Conservation (phyloP, 2,888 invertebrate species). For the Mactromeris polynyma region DNA sequence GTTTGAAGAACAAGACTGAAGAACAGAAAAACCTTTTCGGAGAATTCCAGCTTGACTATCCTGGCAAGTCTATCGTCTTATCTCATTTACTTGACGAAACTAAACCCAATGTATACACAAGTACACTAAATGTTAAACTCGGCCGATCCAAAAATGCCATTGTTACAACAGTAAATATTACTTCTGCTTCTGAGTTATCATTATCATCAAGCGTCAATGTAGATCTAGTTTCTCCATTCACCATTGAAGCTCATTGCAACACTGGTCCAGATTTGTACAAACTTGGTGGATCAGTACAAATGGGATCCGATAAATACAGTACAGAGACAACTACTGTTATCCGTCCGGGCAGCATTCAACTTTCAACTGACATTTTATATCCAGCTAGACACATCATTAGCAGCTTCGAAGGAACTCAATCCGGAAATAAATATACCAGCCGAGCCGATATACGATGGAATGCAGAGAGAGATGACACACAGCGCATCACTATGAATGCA, state of each 20-base stretch:
- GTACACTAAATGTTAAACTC: constrained; percentile 66
- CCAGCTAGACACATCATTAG: constrained; percentile 72
- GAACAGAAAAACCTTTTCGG: constrained; percentile 69
- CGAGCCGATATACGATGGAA: constrained; percentile 76
- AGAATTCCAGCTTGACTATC: constrained; percentile 69
- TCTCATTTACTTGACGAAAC: constrained; percentile 72
- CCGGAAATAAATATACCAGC: constrained; percentile 56
- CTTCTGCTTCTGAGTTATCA: constrained; percentile 55
- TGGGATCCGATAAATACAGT: constrained; percentile 70
- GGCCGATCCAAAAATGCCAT: constrained; percentile 68
- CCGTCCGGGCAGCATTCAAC: constrained; percentile 53
- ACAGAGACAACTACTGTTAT: constrained; percentile 60
- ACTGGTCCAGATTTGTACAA: constrained; percentile 67
- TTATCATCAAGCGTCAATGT: constrained; percentile 72
- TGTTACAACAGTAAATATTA: constrained; percentile 63
- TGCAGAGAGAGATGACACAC: constrained; percentile 72
- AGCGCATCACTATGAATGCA: constrained; percentile 58
- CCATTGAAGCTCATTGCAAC: constrained; percentile 66
- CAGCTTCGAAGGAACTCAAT: constrained; percentile 64
- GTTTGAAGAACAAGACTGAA: constrained; percentile 70
- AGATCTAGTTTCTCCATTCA: constrained; percentile 59
- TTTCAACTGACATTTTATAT: constrained; percentile 65
- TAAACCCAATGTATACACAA: constrained; percentile 66
- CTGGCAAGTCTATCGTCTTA: constrained; percentile 73
- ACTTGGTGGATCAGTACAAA: constrained; percentile 52